Evolutionary conservation across 2,888 invertebrate species (phyloP).

Genomic region (Scaptomyza cyrtandrae): DNA sequence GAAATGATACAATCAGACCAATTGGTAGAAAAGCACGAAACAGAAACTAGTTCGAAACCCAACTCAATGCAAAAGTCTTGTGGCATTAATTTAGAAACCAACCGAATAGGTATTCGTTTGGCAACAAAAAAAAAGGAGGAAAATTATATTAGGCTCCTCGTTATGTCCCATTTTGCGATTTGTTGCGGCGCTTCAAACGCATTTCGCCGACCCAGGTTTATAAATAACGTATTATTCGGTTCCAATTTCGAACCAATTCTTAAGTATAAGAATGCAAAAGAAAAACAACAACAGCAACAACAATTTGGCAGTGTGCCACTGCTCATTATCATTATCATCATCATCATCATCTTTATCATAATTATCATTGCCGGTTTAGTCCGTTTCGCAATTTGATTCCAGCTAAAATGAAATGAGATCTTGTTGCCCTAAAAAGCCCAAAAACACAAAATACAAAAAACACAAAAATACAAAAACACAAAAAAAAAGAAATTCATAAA

Average conservation of each 20-base stretch:
- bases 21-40: slow-evolving; percentile 6
- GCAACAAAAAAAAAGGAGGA: slow-evolving; percentile 6
- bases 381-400: slow-evolving; percentile 75
- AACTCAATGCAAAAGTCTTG: slow-evolving; percentile 2
- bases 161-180: background rate
- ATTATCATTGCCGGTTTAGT: slow-evolving; percentile 39
- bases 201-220: slow-evolving; percentile 6
- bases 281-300: slow-evolving; percentile 1
- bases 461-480: slow-evolving; percentile 21
- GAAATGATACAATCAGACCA: slow-evolving; percentile 29
- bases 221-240: slow-evolving; percentile 7
- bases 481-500: background rate
- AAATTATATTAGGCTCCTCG: slow-evolving; percentile 14
- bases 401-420: slow-evolving; percentile 76
- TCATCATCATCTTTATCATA: slow-evolving; percentile 31
- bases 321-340: slow-evolving; percentile 14
- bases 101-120: slow-evolving; percentile 28
- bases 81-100: background rate
- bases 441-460: slow-evolving; percentile 25
- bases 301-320: slow-evolving; percentile 33
- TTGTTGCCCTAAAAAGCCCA: slow-evolving; percentile 59
- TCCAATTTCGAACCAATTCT: slow-evolving; percentile 12
- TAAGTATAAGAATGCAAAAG: slow-evolving; percentile 2
- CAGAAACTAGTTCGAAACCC: background rate
- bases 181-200: slow-evolving; percentile 22